Base-by-base conservation (phyloP, 2,113 vertebrate genomes). In the Chroicocephalus ridibundus region DNA sequence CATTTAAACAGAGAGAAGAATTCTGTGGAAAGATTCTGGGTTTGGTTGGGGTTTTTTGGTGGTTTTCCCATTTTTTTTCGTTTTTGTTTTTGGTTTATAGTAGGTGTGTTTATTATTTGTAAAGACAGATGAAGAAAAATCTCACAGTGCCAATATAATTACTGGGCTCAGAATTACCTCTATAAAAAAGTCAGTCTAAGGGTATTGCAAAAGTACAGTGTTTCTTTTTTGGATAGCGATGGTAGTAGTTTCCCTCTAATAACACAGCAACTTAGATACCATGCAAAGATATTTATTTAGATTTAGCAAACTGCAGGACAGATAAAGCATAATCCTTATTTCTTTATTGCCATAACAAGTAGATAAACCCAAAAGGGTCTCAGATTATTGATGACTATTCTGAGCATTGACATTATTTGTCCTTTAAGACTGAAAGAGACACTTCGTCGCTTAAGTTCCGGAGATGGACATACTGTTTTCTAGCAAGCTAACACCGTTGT, bases 61-160 rank as follows among this genome's bases (percentile, higher is more conserved):
- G 15, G 5, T 36, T 64, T 68, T 75, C 5, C 1, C 1, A 2
- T 3, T 15, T 11, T 1, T 2, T 6, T 3, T 13, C 12, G 11
- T 11, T 10, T 7, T 1, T 44, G 69, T 57, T 40, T 8, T 0
- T 38, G 29, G 4, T 18, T 4, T 26, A 12, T 5, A n/a, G 3
- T 19, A 6, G 5, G 4, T 24, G 34, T 10, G 3, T 31, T 51
- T 9, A 26, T 34, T 55, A n/a, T 44, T 88, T 81, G 36, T 46
- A 38, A 93, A 22, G 2, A 40, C 4, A 76, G 22, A 44, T 27
- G 0, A 24, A 82, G 76, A 80, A 80, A 65, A 40, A 54, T 18
- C 7, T 13, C 32, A 21, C 29, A 13, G 15, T 16, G 15, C 8
- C 52, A 46, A 6, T 24, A 22, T 8, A 34, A 71, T 80, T 65